A percentile compares a stretch with the other conserved stretches of the same genome.
Evolutionary conservation across 1,140 invertebrate genomes (phyloP).

Genomic region (Geopemphigus sp.): DNA sequence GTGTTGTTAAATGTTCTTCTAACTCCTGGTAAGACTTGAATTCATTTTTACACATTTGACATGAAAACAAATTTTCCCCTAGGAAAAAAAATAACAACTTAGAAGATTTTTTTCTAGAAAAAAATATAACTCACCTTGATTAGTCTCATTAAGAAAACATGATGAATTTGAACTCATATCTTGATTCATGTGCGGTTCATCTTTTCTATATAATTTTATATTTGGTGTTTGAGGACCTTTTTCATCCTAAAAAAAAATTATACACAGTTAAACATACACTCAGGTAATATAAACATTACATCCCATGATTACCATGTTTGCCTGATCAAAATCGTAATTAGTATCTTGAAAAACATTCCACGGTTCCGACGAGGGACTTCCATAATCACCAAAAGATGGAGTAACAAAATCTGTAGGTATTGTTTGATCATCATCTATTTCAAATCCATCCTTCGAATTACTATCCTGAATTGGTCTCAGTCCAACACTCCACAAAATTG

Average conservation of each 20-base stretch:
- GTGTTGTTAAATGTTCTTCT: constrained; percentile 32
- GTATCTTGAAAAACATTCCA: constrained; percentile 43
- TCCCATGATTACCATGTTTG: constrained; percentile 1
- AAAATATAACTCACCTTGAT: background rate
- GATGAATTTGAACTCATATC: constrained; percentile 18
- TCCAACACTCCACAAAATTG: constrained; percentile 41
- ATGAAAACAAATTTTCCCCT: constrained; percentile 4
- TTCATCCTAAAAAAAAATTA: constrained; percentile 32
- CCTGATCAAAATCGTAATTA: constrained; percentile 26
- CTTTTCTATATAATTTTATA: constrained; percentile 45
- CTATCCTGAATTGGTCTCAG: constrained; percentile 34
- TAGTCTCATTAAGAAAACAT: background rate
- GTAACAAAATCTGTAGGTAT: constrained; percentile 31
- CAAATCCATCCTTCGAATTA: constrained; percentile 36
- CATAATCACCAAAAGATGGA: constrained; percentile 41
- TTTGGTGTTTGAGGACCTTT: constrained; percentile 41
- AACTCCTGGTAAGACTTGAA: background rate
- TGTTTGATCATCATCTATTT: constrained; percentile 36
- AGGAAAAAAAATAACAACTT: background rate
- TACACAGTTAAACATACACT: background rate
- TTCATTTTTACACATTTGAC: constrained; percentile 20
- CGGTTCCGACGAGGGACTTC: constrained; percentile 35
- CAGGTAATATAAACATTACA: background rate
- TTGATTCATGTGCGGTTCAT: background rate
- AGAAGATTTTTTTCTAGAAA: background rate